Evolutionary conservation across 2,888 invertebrate genomes (phyloP).

Genomic region (Prosapia bicincta): DNA sequence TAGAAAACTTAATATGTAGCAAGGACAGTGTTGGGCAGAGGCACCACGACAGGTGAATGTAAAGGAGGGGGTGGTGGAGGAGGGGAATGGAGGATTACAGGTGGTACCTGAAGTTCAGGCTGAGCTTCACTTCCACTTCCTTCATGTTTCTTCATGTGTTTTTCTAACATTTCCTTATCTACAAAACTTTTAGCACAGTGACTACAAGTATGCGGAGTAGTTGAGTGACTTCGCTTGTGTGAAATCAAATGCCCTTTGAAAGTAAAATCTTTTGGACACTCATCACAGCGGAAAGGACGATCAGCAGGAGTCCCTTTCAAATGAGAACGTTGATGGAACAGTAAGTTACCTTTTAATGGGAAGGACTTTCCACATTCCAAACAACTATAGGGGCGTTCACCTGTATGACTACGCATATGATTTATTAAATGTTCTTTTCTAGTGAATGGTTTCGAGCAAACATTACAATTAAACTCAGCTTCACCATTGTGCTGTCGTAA

Average conservation of each 20-base stretch:
- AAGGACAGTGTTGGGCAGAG: conserved; percentile 22
- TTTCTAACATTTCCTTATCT: conserved; percentile 34
- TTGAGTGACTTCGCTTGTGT: conserved; percentile 76
- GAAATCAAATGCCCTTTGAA: conserved; percentile 83
- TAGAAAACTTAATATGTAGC: conserved; percentile 27
- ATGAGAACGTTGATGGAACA: conserved; percentile 85
- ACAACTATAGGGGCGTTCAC: conserved; percentile 75
- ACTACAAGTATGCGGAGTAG: conserved; percentile 32
- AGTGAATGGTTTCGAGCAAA: conserved; percentile 70
- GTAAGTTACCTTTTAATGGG: conserved; percentile 47
- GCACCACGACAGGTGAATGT: conserved; percentile 21
- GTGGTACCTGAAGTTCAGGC: conserved; percentile 26
- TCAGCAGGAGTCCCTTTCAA: conserved; percentile 68
- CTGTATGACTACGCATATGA: conserved; percentile 76
- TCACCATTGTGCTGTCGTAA: conserved; percentile 56
- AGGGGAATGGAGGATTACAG: conserved; percentile 33
- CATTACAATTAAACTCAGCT: conserved; percentile 75
- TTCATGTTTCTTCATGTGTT: conserved; percentile 37
- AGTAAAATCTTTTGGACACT: conserved; percentile 83
- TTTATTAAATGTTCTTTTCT: conserved; percentile 70
- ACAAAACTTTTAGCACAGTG: conserved; percentile 37
- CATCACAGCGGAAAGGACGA: conserved; percentile 71
- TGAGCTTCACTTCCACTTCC: conserved; percentile 28
- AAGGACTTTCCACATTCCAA: conserved; percentile 46
- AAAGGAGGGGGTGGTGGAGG: conserved; percentile 35